These are phyloP conservation scores for Podabrus alpinus DNA, from an alignment of 2,888 invertebrate species.

Conservation along the genomic window DNA sequence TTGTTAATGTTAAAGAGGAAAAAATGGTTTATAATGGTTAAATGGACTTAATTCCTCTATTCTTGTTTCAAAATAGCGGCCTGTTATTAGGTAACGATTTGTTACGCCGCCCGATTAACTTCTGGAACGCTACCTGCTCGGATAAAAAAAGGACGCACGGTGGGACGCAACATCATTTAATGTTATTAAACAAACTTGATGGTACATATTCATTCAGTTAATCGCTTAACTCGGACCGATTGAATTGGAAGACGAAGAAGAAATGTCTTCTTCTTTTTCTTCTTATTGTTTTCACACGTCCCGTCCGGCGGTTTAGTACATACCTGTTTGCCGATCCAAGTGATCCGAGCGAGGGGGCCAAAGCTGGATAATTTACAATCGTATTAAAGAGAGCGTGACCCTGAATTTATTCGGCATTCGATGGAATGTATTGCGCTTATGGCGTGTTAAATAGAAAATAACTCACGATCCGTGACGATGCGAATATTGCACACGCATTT, in stretches of 20 bases:
- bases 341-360: background rate
- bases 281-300: no score
- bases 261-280: background rate
- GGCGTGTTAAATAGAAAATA: background rate
- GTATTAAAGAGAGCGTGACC: constrained; percentile 16
- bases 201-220: background rate
- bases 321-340: background rate
- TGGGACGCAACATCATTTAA: background rate
- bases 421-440: constrained; percentile 7
- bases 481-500: constrained; percentile 15
- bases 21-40: background rate
- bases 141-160: constrained; percentile 10
- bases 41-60: constrained; percentile 1
- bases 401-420: constrained; percentile 13
- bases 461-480: background rate
- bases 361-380: background rate
- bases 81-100: constrained; percentile 36
- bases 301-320: background rate
- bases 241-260: background rate
- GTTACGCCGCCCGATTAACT: constrained; percentile 34
- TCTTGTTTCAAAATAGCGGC: constrained; percentile 18
- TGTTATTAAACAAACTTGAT: background rate
- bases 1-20: background rate
- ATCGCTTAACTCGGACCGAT: background rate
- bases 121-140: constrained; percentile 35